These are phyloP conservation scores for Nebria salina DNA, from an alignment of 2,888 invertebrate species.

Conservation along the genomic window DNA sequence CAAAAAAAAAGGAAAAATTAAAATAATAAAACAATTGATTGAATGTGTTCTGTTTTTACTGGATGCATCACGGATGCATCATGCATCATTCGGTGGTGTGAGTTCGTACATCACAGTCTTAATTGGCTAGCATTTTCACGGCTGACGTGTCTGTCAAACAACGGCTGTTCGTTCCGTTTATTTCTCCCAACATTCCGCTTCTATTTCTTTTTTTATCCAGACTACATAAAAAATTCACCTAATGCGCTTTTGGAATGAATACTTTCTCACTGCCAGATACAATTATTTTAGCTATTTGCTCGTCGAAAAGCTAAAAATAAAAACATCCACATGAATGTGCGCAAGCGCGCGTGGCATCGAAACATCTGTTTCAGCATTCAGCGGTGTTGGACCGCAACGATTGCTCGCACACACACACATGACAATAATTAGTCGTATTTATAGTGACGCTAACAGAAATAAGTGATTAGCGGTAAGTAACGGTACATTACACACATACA, in stretches of 20 bases:
- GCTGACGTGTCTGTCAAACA: constrained; percentile 30
- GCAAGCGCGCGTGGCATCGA: background rate
- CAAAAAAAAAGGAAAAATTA: no score
- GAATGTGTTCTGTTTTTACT: background rate
- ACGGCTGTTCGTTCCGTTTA: constrained; percentile 34
- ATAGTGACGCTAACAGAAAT: constrained; percentile 48
- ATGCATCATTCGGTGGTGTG: constrained; percentile 48
- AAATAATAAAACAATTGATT: no score
- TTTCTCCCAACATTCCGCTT: constrained; percentile 28
- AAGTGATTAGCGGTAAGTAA: constrained; percentile 45
- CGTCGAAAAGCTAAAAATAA: constrained; percentile 51
- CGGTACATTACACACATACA: constrained; percentile 36
- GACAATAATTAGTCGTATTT: constrained; percentile 54
- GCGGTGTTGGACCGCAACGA: constrained; percentile 20
- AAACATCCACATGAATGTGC: constrained; percentile 25
- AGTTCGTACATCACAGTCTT: constrained; percentile 47
- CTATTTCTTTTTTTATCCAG: constrained; percentile 5
- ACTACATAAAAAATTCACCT: background rate
- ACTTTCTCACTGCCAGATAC: constrained; percentile 51
- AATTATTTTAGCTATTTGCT: constrained; percentile 58
- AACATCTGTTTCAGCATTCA: constrained; percentile 16
- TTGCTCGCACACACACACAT: constrained; percentile 48
- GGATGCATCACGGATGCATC: background rate
- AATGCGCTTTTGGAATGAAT: constrained; percentile 9
- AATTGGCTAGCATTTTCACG: constrained; percentile 39